These are phyloP conservation scores for Eudyptes chrysolophus DNA, from an alignment of 2,113 vertebrate species.

Conservation along the genomic window DNA sequence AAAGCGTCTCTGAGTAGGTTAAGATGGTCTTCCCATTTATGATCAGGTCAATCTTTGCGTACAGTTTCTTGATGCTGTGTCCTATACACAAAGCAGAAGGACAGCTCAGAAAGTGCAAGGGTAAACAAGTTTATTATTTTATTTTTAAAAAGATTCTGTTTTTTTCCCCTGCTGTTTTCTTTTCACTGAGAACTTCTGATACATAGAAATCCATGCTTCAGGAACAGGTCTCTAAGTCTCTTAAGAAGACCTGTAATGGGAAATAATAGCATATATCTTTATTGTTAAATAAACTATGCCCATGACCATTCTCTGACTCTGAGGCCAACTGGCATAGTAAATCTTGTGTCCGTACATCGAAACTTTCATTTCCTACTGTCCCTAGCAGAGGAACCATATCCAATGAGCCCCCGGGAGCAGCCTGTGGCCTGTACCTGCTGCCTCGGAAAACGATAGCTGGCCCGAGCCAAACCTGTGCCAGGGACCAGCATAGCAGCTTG, in stretches of 20 bases:
- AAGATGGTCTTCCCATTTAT: constrained; percentile 25
- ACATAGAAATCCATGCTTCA: not conserved
- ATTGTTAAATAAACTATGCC: not conserved
- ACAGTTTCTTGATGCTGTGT: constrained; percentile 61
- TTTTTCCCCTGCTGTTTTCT: not conserved
- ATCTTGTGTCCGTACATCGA: not conserved
- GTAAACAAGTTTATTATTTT: not conserved
- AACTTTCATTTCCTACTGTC: not conserved
- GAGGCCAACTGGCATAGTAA: not conserved
- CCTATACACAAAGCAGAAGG: constrained; percentile 46
- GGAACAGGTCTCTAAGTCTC: not conserved
- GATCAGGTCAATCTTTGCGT: not conserved
- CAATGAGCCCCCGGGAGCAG: not conserved
- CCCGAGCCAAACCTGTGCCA: not conserved
- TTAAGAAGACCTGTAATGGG: not conserved
- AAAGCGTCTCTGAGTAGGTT: constrained; percentile 55
- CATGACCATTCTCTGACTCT: not conserved
- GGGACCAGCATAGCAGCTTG: not conserved
- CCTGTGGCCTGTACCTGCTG: not conserved
- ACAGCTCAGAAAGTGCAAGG: not conserved
- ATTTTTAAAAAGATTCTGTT: accelerated
- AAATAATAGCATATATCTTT: not conserved
- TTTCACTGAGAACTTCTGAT: not conserved
- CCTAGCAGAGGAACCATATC: not conserved
- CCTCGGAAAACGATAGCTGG: not conserved